Conservation (phyloP, 2,888 invertebrate species). For the Euclidia mi region DNA sequence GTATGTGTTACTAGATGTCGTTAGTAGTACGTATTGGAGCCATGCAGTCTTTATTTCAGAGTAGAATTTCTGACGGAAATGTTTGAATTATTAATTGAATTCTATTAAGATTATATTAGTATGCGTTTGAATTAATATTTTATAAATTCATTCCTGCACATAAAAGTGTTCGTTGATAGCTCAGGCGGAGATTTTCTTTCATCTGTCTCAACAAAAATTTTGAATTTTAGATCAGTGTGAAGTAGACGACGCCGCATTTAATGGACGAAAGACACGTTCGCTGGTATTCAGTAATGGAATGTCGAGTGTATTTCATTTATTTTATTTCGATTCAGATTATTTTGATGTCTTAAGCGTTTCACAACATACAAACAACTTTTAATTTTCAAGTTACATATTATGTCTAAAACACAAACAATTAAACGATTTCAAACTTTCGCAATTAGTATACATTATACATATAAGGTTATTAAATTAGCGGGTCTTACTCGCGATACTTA, state of each 20-base stretch:
- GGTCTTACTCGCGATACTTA: too few species aligned
- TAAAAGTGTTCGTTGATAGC: conserved; percentile 59
- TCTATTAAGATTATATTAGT: neutral
- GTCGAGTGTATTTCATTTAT: conserved; percentile 69
- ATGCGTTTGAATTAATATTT: conserved; percentile 11
- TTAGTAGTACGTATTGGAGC: conserved; percentile 16
- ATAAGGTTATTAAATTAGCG: too few species aligned
- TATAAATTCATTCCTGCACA: conserved; percentile 42
- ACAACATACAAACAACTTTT: conserved; percentile 32
- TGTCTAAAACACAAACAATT: too few species aligned
- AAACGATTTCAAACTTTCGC: too few species aligned
- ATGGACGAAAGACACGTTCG: conserved; percentile 77
- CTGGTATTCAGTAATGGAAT: conserved; percentile 68
- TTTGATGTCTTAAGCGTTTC: conserved; percentile 64
- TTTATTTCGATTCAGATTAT: conserved; percentile 66
- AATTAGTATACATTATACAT: too few species aligned
- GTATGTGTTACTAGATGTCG: conserved; percentile 43
- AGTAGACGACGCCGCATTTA: conserved; percentile 64
- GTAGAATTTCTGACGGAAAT: too few species aligned
- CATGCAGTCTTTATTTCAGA: too few species aligned
- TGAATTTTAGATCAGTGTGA: conserved; percentile 68
- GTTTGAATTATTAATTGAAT: too few species aligned
- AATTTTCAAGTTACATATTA: conserved; percentile 29
- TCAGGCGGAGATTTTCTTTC: conserved; percentile 72
- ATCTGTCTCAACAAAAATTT: conserved; percentile 73